A percentile compares a stretch with the other conserved stretches of the same genome.
phyloP scores from a whole-genome alignment of 2,888 invertebrate species.

The Synergus gifuensis region DNA sequence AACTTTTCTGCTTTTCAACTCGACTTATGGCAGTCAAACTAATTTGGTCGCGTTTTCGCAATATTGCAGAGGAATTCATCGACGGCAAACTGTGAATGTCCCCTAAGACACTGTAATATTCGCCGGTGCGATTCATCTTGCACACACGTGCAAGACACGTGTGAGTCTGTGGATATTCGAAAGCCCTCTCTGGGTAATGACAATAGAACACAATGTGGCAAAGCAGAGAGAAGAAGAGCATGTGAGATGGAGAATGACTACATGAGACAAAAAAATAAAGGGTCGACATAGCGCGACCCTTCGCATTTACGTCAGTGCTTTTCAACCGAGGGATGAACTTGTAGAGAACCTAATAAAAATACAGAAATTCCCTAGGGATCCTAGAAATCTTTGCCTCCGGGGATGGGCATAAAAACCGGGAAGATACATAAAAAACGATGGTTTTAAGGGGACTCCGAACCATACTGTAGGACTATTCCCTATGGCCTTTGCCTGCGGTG shows the following conservation, averaged over 20 bases:
- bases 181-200: constrained; percentile 35
- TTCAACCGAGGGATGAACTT: constrained; percentile 52
- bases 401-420: not conserved
- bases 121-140: constrained; percentile 34
- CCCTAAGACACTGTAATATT: constrained; percentile 29
- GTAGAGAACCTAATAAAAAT: constrained; percentile 46
- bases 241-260: constrained; percentile 51
- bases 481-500: not conserved
- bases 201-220: constrained; percentile 25
- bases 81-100: constrained; percentile 25
- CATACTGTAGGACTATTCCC: constrained; percentile 1
- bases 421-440: not conserved
- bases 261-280: constrained; percentile 55
- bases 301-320: constrained; percentile 55
- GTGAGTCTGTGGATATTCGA: constrained; percentile 33
- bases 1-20: not conserved
- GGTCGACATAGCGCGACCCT: constrained; percentile 57
- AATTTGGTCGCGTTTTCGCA: constrained; percentile 6
- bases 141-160: constrained; percentile 37
- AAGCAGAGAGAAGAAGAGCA: constrained; percentile 31
- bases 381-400: constrained; percentile 20
- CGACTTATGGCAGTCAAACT: not conserved
- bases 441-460: not conserved
- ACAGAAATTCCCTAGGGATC: constrained; percentile 32
- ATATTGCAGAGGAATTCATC: constrained; percentile 36